Base-by-base conservation (phyloP, 2,797 vertebrate species). In the Semaprochilodus insignis region DNA sequence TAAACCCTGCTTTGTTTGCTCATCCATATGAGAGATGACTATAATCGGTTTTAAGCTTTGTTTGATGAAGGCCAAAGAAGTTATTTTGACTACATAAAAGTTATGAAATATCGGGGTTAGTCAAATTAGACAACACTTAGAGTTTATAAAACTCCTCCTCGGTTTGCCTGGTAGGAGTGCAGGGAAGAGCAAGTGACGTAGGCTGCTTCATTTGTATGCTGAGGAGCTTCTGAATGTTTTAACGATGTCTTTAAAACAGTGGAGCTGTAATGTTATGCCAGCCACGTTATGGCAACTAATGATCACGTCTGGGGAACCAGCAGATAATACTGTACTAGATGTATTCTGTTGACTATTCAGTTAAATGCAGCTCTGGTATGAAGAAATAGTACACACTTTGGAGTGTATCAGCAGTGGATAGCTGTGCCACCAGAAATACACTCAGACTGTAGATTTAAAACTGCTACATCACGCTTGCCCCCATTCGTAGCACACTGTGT, bases 1-100 rank as follows among this genome's bases (percentile, higher is more conserved):
- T 91, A 87, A 90, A 91, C 88, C 92, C 88, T 85, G 88, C 90
- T 77, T 82, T 77, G 81, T 77, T 88, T 88, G 83, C 91, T 88
- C 86, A 85, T 87, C 87, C 59, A 54, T 63, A 72, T 34, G 57
- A 57, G 57, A 72, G 81, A 77, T 77, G 59, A 52, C 34, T 21
- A n/a, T 82, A 77, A 82, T 82, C 81, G 71, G 81, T 71, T 77
- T 77, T n/a, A 44, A 27, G 21, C 25, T 78, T 51, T 67, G 44
- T 52, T 78, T 54, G 48, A 48, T 66, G 25, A 21, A 25, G 67
- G 76, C 51, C 59, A 34, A 10, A 7, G 34, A 25, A 60, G 36
- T 60, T 23, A n/a, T 76, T 75, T 60, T 60, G 34, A 62, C 74
- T 44, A 25, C 34, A n/a, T 62, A 17, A 76, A 62, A 62, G n/a